These are phyloP conservation scores for Danio jaintianensis DNA, from an alignment of 2,797 vertebrate genomes.

Conservation along the genomic window DNA sequence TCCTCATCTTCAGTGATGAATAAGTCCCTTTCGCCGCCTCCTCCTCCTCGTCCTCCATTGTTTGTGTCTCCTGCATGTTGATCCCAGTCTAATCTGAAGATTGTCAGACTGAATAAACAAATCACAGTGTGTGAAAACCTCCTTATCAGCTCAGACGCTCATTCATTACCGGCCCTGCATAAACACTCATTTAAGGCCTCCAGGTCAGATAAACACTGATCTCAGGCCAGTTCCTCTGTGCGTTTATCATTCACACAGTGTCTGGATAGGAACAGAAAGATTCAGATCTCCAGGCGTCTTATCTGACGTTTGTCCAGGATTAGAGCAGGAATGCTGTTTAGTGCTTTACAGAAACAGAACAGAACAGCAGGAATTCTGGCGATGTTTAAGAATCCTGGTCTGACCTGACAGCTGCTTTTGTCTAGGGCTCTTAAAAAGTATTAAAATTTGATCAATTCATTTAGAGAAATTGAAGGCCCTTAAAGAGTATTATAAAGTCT, in stretches of 20 bases:
- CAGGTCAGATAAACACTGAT: constrained; percentile 12
- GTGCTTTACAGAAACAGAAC: constrained; percentile 37
- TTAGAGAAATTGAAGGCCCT: too few species aligned
- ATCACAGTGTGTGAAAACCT: constrained; percentile 16
- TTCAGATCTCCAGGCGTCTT: constrained; percentile 1
- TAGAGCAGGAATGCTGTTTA: constrained; percentile 31
- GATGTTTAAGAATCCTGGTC: constrained; percentile 7
- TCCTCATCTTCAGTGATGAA: background rate
- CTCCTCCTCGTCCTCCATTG: constrained; percentile 31
- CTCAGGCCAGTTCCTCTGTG: background rate
- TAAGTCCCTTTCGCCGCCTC: background rate
- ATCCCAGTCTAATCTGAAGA: constrained; percentile 45
- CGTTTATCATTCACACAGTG: background rate
- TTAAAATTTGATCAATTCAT: too few species aligned
- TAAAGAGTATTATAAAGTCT: too few species aligned
- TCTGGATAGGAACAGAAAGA: background rate
- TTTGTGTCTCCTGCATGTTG: constrained; percentile 15
- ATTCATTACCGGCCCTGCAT: constrained; percentile 27
- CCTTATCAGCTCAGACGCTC: constrained; percentile 21
- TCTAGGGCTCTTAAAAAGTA: too few species aligned
- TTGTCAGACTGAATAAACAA: constrained; percentile 41
- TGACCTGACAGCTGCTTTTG: constrained; percentile 22
- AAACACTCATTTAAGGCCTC: constrained; percentile 31
- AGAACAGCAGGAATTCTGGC: constrained; percentile 39
- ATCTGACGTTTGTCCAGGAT: constrained; percentile 34